Evolutionary conservation across 2,113 vertebrate genomes (phyloP).

Genomic region (Atrichornis clamosus): DNA sequence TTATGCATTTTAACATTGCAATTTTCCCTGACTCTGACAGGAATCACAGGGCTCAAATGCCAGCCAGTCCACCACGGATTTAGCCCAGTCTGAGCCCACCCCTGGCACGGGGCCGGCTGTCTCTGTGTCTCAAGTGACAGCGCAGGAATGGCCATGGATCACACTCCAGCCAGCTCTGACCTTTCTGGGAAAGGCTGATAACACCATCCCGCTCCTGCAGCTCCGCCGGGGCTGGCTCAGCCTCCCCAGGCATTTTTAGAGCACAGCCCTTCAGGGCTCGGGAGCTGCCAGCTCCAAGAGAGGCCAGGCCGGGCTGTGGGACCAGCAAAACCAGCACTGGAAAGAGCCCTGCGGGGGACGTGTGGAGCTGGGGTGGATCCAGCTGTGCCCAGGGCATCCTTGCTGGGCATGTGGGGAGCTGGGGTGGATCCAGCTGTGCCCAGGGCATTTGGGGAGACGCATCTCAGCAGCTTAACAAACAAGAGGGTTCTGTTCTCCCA

Average conservation of each 20-base stretch:
- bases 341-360: neutral
- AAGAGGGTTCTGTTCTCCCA: neutral
- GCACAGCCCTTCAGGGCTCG: neutral
- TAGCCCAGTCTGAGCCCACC: neutral
- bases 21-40: neutral
- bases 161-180: neutral
- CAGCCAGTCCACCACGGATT: neutral
- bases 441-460: neutral
- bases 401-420: neutral
- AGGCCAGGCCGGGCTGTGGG: neutral
- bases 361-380: neutral
- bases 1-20: neutral
- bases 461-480: neutral
- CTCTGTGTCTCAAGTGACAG: neutral
- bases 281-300: neutral
- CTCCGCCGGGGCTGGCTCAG: neutral
- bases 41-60: neutral
- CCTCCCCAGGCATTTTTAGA: neutral
- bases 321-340: neutral
- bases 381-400: neutral
- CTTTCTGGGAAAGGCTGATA: conserved; percentile 45
- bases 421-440: neutral
- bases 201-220: neutral
- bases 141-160: neutral
- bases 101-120: neutral